Conservation (phyloP, 2,113 vertebrate species). For the Pseudopipra pipra region DNA sequence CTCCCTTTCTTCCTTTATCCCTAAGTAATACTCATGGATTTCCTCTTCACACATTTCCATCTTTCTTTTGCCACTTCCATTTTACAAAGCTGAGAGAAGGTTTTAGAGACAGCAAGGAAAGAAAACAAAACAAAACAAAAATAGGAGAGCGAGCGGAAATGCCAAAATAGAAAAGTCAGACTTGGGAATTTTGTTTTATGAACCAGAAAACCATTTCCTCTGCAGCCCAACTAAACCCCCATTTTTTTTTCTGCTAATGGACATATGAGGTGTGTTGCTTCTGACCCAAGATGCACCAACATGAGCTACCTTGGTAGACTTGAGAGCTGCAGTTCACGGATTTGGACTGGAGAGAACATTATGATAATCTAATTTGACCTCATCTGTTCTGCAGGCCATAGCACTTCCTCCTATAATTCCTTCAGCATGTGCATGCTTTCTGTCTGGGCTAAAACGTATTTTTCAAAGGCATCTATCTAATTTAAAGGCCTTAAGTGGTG, state of each 20-base stretch:
- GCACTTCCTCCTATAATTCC: constrained; percentile 33
- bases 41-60: not conserved
- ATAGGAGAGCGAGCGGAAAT: not conserved
- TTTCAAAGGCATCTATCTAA: not conserved
- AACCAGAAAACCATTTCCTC: not conserved
- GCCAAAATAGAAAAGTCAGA: not conserved
- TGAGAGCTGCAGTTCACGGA: not conserved
- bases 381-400: not conserved
- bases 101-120: not conserved
- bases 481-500: constrained; percentile 2
- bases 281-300: not conserved
- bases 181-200: not conserved
- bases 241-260: not conserved
- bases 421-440: not conserved
- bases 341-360: not conserved
- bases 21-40: not conserved
- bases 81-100: not conserved
- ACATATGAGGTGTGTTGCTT: not conserved
- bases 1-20: not conserved
- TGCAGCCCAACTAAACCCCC: not conserved
- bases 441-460: not conserved
- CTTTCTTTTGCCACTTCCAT: not conserved
- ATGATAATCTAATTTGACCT: constrained; percentile 38
- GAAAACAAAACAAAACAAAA: not conserved
- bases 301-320: not conserved